A percentile compares a stretch with the other conserved stretches of the same genome.
Conservation (phyloP, 2,113 vertebrate genomes). For the Empidonax traillii region DNA sequence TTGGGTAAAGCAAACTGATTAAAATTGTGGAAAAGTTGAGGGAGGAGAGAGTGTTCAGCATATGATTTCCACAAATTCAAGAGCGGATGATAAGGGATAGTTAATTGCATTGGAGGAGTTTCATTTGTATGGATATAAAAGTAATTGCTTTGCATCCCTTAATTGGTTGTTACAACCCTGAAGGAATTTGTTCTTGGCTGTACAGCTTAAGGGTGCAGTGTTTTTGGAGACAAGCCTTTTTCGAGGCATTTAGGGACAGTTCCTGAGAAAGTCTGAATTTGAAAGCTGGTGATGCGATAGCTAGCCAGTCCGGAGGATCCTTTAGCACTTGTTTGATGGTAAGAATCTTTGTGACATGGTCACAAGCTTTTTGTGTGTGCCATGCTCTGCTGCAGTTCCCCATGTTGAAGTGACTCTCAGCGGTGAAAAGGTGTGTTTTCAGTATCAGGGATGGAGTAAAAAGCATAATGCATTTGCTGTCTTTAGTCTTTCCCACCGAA, state of each 20-base stretch:
- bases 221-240: not conserved
- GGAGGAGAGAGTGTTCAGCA: not conserved
- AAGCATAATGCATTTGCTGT: accelerated
- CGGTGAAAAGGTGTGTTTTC: not conserved
- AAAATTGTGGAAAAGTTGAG: not conserved
- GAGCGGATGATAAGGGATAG: constrained; percentile 28
- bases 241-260: not conserved
- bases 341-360: accelerated
- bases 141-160: constrained; percentile 53
- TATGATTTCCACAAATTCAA: not conserved
- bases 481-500: not conserved
- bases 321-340: not conserved
- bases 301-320: accelerated
- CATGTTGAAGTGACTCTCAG: accelerated
- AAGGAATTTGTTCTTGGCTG: not conserved
- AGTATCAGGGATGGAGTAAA: not conserved
- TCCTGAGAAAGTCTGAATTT: not conserved
- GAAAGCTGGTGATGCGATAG: not conserved
- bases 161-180: constrained; percentile 39
- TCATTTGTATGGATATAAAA: constrained; percentile 51
- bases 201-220: constrained; percentile 23
- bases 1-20: constrained; percentile 27
- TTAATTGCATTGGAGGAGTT: constrained; percentile 54
- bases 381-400: not conserved
- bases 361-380: not conserved